Evolutionary conservation across 2,797 vertebrate species (phyloP).

Genomic region (Squalus acanthias): DNA sequence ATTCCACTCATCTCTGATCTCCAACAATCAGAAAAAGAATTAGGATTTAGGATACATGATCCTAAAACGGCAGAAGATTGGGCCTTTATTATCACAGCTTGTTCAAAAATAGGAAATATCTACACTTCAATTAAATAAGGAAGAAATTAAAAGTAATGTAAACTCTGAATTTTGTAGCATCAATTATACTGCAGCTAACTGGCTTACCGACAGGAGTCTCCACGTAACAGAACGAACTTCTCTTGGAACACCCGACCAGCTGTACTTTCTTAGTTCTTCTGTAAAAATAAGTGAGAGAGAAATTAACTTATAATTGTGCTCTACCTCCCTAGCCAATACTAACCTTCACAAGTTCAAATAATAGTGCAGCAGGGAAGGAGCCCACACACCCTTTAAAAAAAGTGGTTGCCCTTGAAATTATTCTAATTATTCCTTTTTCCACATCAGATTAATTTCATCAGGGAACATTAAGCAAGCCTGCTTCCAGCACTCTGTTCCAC

Average conservation of each 20-base stretch:
- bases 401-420: neutral
- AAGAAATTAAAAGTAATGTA: neutral
- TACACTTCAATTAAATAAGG: neutral
- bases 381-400: neutral
- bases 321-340: neutral
- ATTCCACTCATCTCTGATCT: neutral
- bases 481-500: neutral
- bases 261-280: conserved; percentile 95
- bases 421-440: neutral
- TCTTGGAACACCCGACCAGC: conserved; percentile 92
- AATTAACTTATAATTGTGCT: neutral
- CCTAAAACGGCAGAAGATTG: neutral
- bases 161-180: neutral
- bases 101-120: neutral
- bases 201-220: conserved; percentile 92
- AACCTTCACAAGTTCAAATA: neutral
- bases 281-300: conserved; percentile 47
- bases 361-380: neutral
- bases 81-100: neutral
- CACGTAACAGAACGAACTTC: conserved; percentile 91
- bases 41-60: too few relatives aligned
- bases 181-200: neutral
- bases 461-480: neutral
- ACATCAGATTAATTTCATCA: neutral
- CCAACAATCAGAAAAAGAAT: neutral